These are phyloP conservation scores for Drosophila orena DNA, from an alignment of 1,140 invertebrate genomes.

Conservation along the genomic window DNA sequence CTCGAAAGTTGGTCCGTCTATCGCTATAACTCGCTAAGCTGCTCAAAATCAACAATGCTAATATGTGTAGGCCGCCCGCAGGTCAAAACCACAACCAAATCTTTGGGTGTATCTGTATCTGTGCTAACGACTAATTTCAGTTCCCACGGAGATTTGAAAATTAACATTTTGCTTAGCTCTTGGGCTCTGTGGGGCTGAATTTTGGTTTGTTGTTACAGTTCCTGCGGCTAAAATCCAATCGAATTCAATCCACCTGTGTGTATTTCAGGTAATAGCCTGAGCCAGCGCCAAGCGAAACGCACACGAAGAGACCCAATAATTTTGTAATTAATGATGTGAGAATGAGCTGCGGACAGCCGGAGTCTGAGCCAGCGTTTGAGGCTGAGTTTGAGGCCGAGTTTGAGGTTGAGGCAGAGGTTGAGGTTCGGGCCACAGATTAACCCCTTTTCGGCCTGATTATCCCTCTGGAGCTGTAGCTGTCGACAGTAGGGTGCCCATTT, in stretches of 20 bases:
- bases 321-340: slow-evolving; percentile 83
- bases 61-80: slow-evolving; percentile 76
- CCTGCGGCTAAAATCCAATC: slow-evolving; percentile 63
- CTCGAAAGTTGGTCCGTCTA: too few species aligned
- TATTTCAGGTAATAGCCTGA: slow-evolving; percentile 31
- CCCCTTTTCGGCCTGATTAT: slow-evolving; percentile 20
- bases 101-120: slow-evolving; percentile 39
- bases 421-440: slow-evolving; percentile 9
- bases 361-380: slow-evolving; percentile 3
- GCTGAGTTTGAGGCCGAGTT: slow-evolving; percentile 1
- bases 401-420: neutral
- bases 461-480: slow-evolving; percentile 77
- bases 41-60: slow-evolving; percentile 75
- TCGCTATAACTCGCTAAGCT: slow-evolving; percentile 12
- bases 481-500: slow-evolving; percentile 70
- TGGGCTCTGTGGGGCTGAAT: slow-evolving; percentile 20
- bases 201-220: slow-evolving; percentile 71
- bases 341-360: slow-evolving; percentile 69
- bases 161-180: slow-evolving; percentile 72
- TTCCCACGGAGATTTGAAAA: slow-evolving; percentile 81
- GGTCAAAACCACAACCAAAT: slow-evolving; percentile 52
- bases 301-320: slow-evolving; percentile 61
- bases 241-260: slow-evolving; percentile 59
- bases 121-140: slow-evolving; percentile 75
- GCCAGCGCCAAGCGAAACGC: neutral